Evolutionary conservation across 1,140 invertebrate genomes (phyloP).

Genomic region (Pogonus chalceus): DNA sequence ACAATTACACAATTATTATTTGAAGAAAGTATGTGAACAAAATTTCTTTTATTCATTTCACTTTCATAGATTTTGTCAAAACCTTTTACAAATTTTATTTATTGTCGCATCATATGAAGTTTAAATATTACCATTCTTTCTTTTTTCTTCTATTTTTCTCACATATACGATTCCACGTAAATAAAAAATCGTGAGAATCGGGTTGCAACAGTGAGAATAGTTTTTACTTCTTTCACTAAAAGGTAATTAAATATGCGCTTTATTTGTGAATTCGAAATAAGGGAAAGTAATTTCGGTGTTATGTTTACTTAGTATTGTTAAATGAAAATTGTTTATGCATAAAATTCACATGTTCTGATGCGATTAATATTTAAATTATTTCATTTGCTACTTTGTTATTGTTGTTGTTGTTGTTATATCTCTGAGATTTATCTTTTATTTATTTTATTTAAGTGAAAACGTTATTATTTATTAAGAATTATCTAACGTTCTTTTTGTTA

Average conservation of each 20-base stretch:
- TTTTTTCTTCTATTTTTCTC: neutral
- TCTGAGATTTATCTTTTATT: neutral
- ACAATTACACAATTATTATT: neutral
- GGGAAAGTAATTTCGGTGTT: neutral
- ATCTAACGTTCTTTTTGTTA: too few species aligned
- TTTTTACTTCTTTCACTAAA: neutral
- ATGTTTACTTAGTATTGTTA: too few species aligned
- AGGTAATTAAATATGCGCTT: neutral
- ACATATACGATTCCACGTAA: neutral
- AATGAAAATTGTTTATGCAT: too few species aligned
- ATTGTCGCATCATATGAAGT: neutral
- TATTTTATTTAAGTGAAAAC: too few species aligned
- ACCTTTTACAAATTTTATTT: neutral
- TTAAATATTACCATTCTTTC: neutral
- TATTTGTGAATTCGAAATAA: neutral
- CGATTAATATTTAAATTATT: too few species aligned
- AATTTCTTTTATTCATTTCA: neutral
- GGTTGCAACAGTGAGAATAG: neutral
- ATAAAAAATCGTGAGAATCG: neutral
- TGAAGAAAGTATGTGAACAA: constrained; percentile 3
- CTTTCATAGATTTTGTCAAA: neutral
- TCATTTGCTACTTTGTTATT: too few species aligned
- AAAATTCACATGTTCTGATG: too few species aligned
- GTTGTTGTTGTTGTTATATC: too few species aligned
- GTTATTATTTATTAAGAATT: too few species aligned